Percentiles rank a stretch among this genome's conserved stretches.
These are phyloP conservation scores for Phrynocephalus versicolor DNA, from an alignment of 2,113 vertebrate genomes.

Conservation along the genomic window DNA sequence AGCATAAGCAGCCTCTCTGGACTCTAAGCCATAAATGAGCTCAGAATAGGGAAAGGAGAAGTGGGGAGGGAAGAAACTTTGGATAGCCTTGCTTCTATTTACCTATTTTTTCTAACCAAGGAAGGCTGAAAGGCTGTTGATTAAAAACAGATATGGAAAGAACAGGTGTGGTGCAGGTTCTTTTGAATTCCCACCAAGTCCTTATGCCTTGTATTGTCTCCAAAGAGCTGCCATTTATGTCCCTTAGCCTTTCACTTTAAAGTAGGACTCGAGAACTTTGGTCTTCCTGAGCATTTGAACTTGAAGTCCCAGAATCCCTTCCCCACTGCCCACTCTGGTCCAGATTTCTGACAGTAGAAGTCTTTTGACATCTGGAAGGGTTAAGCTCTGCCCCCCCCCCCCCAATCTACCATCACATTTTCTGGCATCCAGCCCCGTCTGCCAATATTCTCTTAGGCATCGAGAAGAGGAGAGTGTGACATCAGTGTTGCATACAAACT, in stretches of 20 bases:
- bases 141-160: neutral
- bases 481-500: no score
- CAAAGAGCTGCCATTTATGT: no score
- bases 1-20: neutral
- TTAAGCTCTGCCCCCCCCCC: no score
- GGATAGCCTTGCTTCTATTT: slow-evolving; percentile 39
- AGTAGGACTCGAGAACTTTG: no score
- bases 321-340: neutral
- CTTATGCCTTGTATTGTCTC: no score
- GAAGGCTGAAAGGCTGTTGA: neutral
- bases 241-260: no score
- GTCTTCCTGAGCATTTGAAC: neutral
- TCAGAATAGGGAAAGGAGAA: slow-evolving; percentile 32
- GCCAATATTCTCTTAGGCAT: no score
- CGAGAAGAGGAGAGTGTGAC: no score
- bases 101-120: neutral
- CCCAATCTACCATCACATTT: no score
- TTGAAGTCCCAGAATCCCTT: neutral
- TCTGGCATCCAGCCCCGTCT: no score
- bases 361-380: neutral
- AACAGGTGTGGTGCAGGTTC: neutral
- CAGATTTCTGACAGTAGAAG: neutral
- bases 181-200: neutral
- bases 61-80: slow-evolving; percentile 36
- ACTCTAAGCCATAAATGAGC: slow-evolving; percentile 64